Evolutionary conservation across 2,113 vertebrate genomes (phyloP).

Genomic region (Phrynosoma platyrhinos): DNA sequence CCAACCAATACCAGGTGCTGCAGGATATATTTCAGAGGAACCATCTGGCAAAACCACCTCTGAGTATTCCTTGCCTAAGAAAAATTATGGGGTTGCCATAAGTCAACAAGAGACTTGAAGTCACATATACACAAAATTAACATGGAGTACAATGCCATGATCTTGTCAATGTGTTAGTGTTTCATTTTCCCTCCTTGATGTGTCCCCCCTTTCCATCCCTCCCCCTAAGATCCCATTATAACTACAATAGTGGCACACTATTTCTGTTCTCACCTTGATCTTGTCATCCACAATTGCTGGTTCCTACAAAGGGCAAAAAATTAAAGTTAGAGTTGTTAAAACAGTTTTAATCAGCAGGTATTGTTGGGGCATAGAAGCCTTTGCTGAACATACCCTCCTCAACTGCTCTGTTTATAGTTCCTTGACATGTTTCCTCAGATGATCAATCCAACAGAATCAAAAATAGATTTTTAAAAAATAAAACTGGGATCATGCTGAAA

Average conservation of each 20-base stretch:
- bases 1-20: not conserved
- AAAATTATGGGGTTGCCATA: not conserved
- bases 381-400: not conserved
- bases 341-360: not conserved
- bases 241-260: no score
- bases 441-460: not conserved
- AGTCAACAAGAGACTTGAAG: not conserved
- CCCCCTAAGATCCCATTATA: not conserved
- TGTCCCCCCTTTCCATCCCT: not conserved
- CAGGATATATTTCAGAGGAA: not conserved
- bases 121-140: no score
- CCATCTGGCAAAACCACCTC: no score
- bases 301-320: constrained; percentile 54
- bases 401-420: not conserved
- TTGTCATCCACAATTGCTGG: constrained; percentile 55
- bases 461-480: no score
- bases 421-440: no score
- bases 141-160: not conserved
- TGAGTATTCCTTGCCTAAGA: not conserved
- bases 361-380: not conserved
- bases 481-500: no score
- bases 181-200: not conserved
- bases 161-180: not conserved
- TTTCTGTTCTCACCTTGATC: constrained; percentile 62
- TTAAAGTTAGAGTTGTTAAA: not conserved